Conservation (phyloP, 1,140 invertebrate genomes). For the Drosophila pectinifera region DNA sequence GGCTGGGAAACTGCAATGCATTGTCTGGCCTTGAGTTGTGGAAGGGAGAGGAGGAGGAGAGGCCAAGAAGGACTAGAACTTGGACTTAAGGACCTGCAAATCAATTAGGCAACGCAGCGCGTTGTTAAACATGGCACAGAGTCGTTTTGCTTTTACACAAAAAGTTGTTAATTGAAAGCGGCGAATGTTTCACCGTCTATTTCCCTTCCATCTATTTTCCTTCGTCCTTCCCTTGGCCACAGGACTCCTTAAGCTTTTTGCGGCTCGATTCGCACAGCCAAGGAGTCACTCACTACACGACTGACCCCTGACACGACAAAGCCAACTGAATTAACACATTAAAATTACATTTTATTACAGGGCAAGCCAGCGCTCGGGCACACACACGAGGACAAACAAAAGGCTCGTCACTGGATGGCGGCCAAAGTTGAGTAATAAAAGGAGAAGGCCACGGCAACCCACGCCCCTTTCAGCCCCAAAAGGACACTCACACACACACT, state of each 20-base stretch:
- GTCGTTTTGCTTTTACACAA: constrained; percentile 20
- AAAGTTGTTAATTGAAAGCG: constrained; percentile 80
- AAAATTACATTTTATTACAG: constrained; percentile 80
- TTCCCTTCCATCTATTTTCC: constrained; percentile 1
- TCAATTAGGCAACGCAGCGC: constrained; percentile 71
- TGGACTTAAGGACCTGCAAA: constrained; percentile 65
- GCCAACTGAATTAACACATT: constrained; percentile 80
- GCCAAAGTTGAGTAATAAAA: constrained; percentile 73
- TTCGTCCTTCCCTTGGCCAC: background rate
- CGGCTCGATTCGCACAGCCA: constrained; percentile 8
- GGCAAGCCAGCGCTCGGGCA: constrained; percentile 22
- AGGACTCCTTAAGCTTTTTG: constrained; percentile 3
- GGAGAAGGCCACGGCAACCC: constrained; percentile 15
- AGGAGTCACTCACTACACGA: constrained; percentile 23
- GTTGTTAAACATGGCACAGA: constrained; percentile 55
- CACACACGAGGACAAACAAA: constrained; percentile 39
- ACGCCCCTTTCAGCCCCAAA: constrained; percentile 9
- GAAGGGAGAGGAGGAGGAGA: background rate
- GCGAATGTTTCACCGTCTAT: constrained; percentile 51
- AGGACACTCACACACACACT: constrained; percentile 2
- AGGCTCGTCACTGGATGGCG: constrained; percentile 45
- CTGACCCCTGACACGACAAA: constrained; percentile 60
- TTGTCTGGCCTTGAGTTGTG: constrained; percentile 28
- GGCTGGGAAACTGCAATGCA: constrained; percentile 34
- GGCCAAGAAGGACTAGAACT: constrained; percentile 25